A percentile compares a stretch with the other conserved stretches of the same genome.
Conservation (phyloP, 2,797 vertebrate genomes). For the Loriculus beryllinus region DNA sequence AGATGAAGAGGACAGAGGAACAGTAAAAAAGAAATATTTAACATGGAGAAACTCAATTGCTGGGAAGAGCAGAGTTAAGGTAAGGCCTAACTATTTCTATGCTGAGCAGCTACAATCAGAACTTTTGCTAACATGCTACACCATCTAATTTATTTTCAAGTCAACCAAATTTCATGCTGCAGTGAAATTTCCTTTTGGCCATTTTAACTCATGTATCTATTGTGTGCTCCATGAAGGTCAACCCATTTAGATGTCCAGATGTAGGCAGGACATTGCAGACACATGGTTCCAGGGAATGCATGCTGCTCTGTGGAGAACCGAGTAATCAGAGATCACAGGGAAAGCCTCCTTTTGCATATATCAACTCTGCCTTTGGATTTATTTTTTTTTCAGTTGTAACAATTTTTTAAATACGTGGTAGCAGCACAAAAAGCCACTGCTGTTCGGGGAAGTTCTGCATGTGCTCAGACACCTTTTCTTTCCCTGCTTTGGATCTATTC, state of each 20-base stretch:
- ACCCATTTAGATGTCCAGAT: background rate
- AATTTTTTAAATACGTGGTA: background rate
- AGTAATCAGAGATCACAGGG: background rate
- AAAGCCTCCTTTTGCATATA: slow-evolving; percentile 14
- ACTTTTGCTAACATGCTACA: background rate
- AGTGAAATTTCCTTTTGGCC: background rate
- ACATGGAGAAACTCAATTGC: slow-evolving; percentile 38
- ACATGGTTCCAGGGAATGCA: background rate
- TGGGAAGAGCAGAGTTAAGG: background rate
- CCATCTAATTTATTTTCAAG: slow-evolving; percentile 6
- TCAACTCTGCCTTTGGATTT: background rate
- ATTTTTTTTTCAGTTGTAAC: background rate
- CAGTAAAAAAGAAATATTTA: slow-evolving; percentile 48
- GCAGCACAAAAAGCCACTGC: slow-evolving; percentile 43
- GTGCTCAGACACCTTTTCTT: slow-evolving; percentile 39
- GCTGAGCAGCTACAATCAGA: slow-evolving; percentile 4
- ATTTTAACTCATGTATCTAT: background rate
- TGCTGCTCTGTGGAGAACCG: background rate
- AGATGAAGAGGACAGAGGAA: slow-evolving; percentile 56
- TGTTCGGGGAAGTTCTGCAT: slow-evolving; percentile 51
- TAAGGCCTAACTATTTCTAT: background rate
- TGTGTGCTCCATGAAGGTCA: background rate
- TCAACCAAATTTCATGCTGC: background rate
- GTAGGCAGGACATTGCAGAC: background rate
- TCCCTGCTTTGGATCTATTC: slow-evolving; percentile 48